Evolutionary conservation across 2,797 vertebrate genomes (phyloP).

Genomic region (Halcyon chelicuti): DNA sequence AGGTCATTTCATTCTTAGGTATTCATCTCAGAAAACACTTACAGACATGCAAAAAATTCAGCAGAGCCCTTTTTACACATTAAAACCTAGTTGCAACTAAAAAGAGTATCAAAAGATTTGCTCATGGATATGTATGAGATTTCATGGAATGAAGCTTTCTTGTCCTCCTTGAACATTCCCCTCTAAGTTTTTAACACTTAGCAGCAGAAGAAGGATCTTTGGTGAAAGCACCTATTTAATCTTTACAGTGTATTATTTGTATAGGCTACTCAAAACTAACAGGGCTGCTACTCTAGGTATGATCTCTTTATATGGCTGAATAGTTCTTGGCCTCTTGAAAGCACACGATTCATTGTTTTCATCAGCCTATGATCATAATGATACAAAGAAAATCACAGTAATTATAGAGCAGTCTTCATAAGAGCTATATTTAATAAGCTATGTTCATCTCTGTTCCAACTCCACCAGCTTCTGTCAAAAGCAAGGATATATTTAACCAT

Average conservation of each 20-base stretch:
- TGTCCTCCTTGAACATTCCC: not conserved
- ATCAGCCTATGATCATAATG: slow-evolving; percentile 55
- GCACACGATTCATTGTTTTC: slow-evolving; percentile 45
- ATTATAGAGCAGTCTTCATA: slow-evolving; percentile 60
- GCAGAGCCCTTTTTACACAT: not conserved
- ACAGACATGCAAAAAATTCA: not conserved
- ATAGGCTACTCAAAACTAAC: not conserved
- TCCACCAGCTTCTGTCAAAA: slow-evolving; percentile 55
- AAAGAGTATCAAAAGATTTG: not conserved
- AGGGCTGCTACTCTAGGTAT: not conserved
- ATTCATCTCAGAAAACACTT: not conserved
- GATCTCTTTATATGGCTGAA: slow-evolving; percentile 21
- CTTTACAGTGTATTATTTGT: slow-evolving; percentile 15
- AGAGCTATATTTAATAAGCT: slow-evolving; percentile 68
- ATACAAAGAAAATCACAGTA: slow-evolving; percentile 65
- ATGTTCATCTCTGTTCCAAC: slow-evolving; percentile 56
- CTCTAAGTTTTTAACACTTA: not conserved
- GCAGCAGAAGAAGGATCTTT: not conserved
- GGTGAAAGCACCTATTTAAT: not conserved
- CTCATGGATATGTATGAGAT: not conserved
- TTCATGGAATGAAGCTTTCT: not conserved
- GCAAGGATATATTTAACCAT: slow-evolving; percentile 63
- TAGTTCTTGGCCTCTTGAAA: slow-evolving; percentile 35
- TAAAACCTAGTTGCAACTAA: not conserved
- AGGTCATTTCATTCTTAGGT: not conserved